phyloP scores from a whole-genome alignment of 2,797 vertebrate genomes.

The Lacerta agilis region DNA sequence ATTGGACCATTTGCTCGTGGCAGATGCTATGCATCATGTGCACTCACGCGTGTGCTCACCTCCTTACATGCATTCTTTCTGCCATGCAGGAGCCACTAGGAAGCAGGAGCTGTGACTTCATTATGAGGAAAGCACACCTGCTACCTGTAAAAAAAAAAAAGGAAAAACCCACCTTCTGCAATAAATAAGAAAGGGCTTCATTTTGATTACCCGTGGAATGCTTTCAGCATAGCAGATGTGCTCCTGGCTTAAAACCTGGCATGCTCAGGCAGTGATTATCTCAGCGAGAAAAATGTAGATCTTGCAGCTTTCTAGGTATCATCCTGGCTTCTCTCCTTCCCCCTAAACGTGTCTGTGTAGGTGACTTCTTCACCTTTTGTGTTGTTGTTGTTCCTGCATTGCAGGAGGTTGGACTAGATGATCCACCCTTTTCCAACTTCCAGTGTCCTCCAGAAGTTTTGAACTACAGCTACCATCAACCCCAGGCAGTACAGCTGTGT shows the following conservation, averaged over 20 bases:
- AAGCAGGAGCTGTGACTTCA: neutral
- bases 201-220: neutral
- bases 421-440: too few species aligned
- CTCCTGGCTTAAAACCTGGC: rapidly evolving
- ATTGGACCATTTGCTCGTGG: neutral
- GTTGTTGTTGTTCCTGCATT: too few species aligned
- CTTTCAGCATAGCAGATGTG: neutral
- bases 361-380: neutral
- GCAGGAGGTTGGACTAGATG: too few species aligned
- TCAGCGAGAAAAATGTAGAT: neutral
- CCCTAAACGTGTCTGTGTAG: neutral
- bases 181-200: neutral
- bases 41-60: neutral
- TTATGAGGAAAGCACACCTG: constrained; percentile 19
- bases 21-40: constrained; percentile 6
- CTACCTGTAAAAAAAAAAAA: neutral
- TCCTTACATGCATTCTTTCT: constrained; percentile 1
- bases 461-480: too few species aligned
- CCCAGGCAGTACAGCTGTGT: too few species aligned
- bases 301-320: neutral
- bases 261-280: rapidly evolving
- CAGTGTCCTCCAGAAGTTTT: too few species aligned
- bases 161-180: too few species aligned
- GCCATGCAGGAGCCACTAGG: neutral
- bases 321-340: neutral